Percentiles rank a stretch among this genome's conserved stretches.
Evolutionary conservation across 2,888 invertebrate genomes (phyloP).

Genomic region (Xanthia icteritia): DNA sequence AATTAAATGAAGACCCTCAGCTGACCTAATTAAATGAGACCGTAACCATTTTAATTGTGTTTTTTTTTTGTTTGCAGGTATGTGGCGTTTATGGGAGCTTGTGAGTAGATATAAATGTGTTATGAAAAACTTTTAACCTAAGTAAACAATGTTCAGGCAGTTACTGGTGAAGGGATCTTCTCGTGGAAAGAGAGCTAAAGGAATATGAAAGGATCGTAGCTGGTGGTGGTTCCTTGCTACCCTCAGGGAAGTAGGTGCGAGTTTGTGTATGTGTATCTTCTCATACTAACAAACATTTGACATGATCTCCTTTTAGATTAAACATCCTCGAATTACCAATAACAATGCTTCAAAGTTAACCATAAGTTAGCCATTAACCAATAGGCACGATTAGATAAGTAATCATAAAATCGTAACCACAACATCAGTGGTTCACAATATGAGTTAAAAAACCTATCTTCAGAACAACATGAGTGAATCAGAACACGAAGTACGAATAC

Average conservation of each 20-base stretch:
- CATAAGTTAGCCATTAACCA: not conserved
- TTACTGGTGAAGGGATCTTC: not conserved
- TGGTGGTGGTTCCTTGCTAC: not conserved
- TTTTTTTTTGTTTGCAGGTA: conserved; percentile 79
- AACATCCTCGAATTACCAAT: not conserved
- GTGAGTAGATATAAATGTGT: conserved; percentile 46
- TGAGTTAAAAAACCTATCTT: conserved; percentile 2
- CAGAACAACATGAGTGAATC: conserved; percentile 35
- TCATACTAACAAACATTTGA: not conserved
- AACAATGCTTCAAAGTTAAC: not conserved
- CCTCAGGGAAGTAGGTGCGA: not conserved
- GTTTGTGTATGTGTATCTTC: not conserved
- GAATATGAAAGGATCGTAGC: not conserved
- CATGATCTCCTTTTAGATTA: not conserved
- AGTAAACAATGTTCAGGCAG: not conserved
- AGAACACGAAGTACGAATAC: conserved; percentile 11
- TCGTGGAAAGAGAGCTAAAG: not conserved
- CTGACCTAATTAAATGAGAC: conserved; percentile 82
- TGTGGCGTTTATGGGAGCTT: conserved; percentile 50
- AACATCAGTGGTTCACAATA: not conserved
- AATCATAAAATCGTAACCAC: not conserved
- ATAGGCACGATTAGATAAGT: not conserved
- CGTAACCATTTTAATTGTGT: conserved; percentile 64
- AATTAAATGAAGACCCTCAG: conserved; percentile 83
- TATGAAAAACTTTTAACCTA: not conserved